A percentile compares a stretch with the other conserved stretches of the same genome.
Evolutionary conservation across 2,888 invertebrate species (phyloP).

Genomic region (Papilio gigon): DNA sequence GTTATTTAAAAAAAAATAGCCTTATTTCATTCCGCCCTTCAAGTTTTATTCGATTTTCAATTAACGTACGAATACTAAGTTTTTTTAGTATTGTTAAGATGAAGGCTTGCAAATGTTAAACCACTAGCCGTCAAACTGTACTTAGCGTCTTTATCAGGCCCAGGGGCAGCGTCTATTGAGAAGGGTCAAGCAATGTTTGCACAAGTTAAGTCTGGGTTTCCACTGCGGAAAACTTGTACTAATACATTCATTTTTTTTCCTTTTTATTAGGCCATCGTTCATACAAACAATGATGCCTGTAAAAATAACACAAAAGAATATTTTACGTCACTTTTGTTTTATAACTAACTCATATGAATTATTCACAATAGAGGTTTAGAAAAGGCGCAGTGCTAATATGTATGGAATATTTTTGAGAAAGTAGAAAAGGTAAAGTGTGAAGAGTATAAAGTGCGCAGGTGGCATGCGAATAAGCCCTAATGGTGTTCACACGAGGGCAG

Average conservation of each 20-base stretch:
- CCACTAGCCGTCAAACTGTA: background rate
- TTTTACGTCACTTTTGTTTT: background rate
- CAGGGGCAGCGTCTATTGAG: background rate
- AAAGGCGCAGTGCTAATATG: background rate
- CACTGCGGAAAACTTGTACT: background rate
- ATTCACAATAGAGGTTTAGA: conserved; percentile 2
- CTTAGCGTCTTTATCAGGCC: conserved; percentile 16
- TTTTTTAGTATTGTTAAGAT: background rate
- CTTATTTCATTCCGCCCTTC: background rate
- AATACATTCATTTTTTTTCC: too few relatives aligned
- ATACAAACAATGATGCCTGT: too few relatives aligned
- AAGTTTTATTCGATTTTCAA: background rate
- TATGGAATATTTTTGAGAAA: conserved; percentile 9
- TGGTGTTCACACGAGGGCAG: conserved; percentile 46
- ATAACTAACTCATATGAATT: background rate
- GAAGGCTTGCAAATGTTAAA: background rate
- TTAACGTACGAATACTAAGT: background rate
- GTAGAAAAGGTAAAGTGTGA: conserved; percentile 12
- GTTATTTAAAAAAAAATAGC: too few relatives aligned
- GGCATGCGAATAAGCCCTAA: conserved; percentile 45
- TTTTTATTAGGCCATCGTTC: too few relatives aligned
- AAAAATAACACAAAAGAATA: too few relatives aligned
- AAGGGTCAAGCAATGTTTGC: background rate
- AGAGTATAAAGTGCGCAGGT: conserved; percentile 23
- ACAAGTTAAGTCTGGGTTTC: background rate